Evolutionary conservation across 2,113 vertebrate species (phyloP), one percentile per base, ranked within the genome.

Genomic region (Saccopteryx bilineata): DNA sequence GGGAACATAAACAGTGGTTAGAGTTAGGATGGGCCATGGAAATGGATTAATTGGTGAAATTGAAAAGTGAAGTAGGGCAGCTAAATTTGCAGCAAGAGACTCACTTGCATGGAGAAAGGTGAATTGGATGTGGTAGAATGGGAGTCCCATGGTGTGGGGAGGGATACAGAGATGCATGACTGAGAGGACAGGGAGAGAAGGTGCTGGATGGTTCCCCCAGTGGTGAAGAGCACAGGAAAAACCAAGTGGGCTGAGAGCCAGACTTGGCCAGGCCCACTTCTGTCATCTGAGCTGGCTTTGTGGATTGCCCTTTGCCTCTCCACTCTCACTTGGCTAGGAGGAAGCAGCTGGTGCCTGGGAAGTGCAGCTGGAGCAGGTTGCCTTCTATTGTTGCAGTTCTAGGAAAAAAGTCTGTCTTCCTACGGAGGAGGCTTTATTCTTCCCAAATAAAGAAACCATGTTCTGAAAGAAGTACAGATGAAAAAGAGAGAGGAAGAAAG

Each of bases 201-300:
- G 26, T 5, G 28, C 48, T 50, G 1, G 2, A n/a, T 0, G 15
- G 72, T 21, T 23, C 13, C n/a, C 4, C 3, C 3, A 15, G n/a
- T 3, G 7, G 11, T n/a, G 39, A 7, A 50, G 85, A 23, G 15
- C 39, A 18, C 39, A 26, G 17, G 15, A 23, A 21, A 63, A 48
- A 23, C 72, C 91, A 18, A 12, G 13, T 76, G 54, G 82, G 18
- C 6, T 56, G 9, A 81, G 19, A 50, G 48, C 63, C 60, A 24
- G 46, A 1, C 0, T 5, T 18, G 71, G 69, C 60, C 63, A 83
- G 14, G 9, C 54, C 69, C 21, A 7, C 28, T 19, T 33, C n/a
- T 63, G 15, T 17, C 21, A 11, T 23, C 18, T 2, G 28, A 66
- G 72, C 31, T 66, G 23, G 11, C 4, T 58, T 54, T 50, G 23